Percentiles rank a stretch among this genome's conserved stretches.
phyloP scores from a whole-genome alignment of 37 sponge, comb jelly and placozoan genomes.

The Agelas oroides region DNA sequence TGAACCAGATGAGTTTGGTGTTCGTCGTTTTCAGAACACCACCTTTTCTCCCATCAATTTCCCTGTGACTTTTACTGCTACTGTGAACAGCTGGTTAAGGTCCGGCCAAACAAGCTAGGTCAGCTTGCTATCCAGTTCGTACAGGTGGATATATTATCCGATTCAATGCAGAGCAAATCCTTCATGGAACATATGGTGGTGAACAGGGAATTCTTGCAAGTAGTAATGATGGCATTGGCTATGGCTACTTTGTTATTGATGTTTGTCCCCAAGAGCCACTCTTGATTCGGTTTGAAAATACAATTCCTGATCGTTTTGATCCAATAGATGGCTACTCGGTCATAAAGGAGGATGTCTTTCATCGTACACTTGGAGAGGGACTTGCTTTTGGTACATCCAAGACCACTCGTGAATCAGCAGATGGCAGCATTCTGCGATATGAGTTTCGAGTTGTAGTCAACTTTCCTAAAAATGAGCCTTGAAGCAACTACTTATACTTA shows the following conservation, averaged over 20 bases:
- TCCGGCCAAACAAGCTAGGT: neutral
- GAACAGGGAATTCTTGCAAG: neutral
- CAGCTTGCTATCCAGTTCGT: constrained; percentile 8
- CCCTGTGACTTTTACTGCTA: neutral
- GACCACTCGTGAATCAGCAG: no score
- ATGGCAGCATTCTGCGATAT: no score
- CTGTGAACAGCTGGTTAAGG: constrained; percentile 4
- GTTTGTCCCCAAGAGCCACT: constrained; percentile 25
- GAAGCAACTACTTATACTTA: no score
- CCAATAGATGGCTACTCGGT: neutral
- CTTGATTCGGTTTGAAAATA: neutral
- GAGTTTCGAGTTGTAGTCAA: no score
- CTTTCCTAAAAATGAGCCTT: no score
- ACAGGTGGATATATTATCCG: constrained; percentile 9
- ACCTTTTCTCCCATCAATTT: constrained; percentile 1
- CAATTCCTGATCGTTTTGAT: neutral
- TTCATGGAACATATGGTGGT: constrained; percentile 28
- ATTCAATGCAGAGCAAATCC: constrained; percentile 10
- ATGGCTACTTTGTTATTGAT: constrained; percentile 15
- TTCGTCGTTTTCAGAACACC: neutral
- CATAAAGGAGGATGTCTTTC: neutral
- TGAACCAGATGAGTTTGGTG: neutral
- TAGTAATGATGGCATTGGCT: neutral
- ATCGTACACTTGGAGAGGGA: constrained; percentile 1
- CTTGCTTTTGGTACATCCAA: neutral